Percentiles rank a stretch among this genome's conserved stretches.
Evolutionary conservation across 2,113 vertebrate genomes (phyloP).

Genomic region (Oryzias celebensis): DNA sequence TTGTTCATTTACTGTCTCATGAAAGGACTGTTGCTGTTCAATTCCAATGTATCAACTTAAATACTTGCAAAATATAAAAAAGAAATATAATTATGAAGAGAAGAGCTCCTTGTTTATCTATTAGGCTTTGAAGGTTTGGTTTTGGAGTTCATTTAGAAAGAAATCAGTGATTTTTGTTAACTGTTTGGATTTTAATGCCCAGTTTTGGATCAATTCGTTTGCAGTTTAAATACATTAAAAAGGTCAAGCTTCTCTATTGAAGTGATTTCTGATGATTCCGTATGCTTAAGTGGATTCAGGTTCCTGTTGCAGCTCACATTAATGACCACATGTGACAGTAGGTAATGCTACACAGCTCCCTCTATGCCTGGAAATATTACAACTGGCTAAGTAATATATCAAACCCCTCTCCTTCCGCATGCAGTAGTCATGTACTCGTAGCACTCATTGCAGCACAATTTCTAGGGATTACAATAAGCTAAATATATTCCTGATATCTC

Average conservation of each 20-base stretch:
- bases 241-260: background rate
- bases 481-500: conserved; percentile 16
- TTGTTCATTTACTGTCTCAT: too few species aligned
- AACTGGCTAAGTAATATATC: conserved; percentile 88
- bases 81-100: too few species aligned
- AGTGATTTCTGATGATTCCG: background rate
- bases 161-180: background rate
- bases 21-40: too few species aligned
- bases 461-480: conserved; percentile 67
- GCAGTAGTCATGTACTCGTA: conserved; percentile 7
- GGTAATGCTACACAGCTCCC: conserved; percentile 86
- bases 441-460: conserved; percentile 41
- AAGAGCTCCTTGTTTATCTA: too few species aligned
- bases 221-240: background rate
- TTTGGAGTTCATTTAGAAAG: too few species aligned
- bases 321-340: conserved; percentile 90
- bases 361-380: conserved; percentile 88
- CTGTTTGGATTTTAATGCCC: background rate
- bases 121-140: too few species aligned
- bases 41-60: too few species aligned
- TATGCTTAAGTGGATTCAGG: background rate
- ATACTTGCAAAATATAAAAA: too few species aligned
- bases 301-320: conserved; percentile 84
- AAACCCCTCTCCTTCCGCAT: conserved; percentile 62
- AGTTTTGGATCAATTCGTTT: background rate